Percentiles rank a stretch among this genome's conserved stretches.
Evolutionary conservation across 2,888 invertebrate species (phyloP).

Genomic region (Mesoligia furuncula): DNA sequence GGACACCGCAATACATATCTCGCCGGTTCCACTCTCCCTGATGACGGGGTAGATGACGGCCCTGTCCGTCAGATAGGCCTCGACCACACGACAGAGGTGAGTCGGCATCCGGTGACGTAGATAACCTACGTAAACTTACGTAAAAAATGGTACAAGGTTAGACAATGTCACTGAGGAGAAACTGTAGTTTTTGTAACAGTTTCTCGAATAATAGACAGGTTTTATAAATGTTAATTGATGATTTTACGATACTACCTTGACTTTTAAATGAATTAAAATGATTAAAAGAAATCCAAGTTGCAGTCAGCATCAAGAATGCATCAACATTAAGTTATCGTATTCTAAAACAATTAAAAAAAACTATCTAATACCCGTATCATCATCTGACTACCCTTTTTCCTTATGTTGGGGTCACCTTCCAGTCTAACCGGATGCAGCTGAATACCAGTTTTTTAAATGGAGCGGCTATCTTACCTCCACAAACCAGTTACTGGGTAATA

Average conservation of each 20-base stretch:
- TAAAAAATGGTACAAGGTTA: slow-evolving; percentile 48
- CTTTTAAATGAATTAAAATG: background rate
- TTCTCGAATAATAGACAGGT: slow-evolving; percentile 15
- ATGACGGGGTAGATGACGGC: no score
- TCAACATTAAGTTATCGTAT: background rate
- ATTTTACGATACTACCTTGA: background rate
- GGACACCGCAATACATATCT: no score
- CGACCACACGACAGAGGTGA: no score
- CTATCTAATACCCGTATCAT: background rate
- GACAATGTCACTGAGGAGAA: slow-evolving; percentile 12
- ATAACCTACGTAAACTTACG: slow-evolving; percentile 3
- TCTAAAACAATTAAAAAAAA: background rate
- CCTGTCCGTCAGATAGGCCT: no score
- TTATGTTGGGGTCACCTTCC: no score
- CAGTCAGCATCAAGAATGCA: background rate
- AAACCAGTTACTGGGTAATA: no score
- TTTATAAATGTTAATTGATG: slow-evolving; percentile 6
- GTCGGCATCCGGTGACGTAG: background rate
- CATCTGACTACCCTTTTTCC: no score
- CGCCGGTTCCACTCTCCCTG: no score
- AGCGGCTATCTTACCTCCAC: no score
- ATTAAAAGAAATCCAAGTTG: background rate
- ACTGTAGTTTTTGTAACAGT: slow-evolving; percentile 28
- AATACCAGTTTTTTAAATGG: no score
- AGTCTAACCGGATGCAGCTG: no score